These are phyloP conservation scores for Labeo catla DNA, from an alignment of 2,113 vertebrate genomes.

Conservation along the genomic window DNA sequence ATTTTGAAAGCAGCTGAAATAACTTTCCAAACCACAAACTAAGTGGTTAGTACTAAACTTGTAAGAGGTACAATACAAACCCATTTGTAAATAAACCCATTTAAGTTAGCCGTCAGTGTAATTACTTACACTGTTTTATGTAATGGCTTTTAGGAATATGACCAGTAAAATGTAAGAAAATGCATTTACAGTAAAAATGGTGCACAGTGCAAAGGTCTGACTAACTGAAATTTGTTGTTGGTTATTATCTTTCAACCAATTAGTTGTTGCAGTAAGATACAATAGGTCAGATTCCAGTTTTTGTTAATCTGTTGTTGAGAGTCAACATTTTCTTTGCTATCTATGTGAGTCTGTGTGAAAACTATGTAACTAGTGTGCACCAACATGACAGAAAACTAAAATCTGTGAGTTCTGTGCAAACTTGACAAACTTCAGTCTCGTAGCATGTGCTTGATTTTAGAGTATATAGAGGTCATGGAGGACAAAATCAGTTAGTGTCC, in stretches of 20 bases:
- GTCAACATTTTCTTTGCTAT: neutral
- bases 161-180: neutral
- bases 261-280: neutral
- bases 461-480: conserved; percentile 15
- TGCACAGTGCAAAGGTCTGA: neutral
- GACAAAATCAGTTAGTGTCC: conserved; percentile 25
- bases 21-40: no score
- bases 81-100: no score
- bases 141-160: no score
- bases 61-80: no score
- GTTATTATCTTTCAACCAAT: neutral
- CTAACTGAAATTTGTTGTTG: neutral
- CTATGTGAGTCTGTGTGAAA: neutral
- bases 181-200: neutral
- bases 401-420: neutral
- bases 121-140: no score
- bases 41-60: no score
- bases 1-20: no score
- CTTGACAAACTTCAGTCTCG: neutral
- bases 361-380: neutral
- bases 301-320: neutral
- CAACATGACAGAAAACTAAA: neutral
- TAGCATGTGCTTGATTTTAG: neutral
- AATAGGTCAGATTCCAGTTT: neutral
- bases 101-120: no score